Evolutionary conservation across 2,797 vertebrate genomes (phyloP).

Genomic region (Lycodopsis pacificus): DNA sequence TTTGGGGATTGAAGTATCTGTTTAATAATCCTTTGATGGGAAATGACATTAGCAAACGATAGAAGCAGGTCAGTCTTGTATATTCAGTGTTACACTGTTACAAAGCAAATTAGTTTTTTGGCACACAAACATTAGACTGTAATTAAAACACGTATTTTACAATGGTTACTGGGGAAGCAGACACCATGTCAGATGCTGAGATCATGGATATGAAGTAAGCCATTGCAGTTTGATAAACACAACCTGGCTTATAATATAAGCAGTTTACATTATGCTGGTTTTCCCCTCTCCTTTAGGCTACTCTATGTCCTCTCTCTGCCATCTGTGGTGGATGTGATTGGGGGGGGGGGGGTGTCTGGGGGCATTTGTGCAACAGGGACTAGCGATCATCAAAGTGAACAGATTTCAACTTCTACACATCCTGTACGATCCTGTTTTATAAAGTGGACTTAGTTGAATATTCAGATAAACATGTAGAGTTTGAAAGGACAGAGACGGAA

Average conservation of each 20-base stretch:
- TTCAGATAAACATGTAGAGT: neutral
- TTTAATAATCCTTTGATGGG: neutral
- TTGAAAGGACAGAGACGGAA: slow-evolving; percentile 5
- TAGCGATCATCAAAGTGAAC: slow-evolving; percentile 31
- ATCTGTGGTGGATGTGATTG: slow-evolving; percentile 31
- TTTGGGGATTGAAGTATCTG: neutral
- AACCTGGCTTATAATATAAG: too few relatives aligned
- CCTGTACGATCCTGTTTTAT: neutral
- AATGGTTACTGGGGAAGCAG: neutral
- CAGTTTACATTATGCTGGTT: slow-evolving; percentile 15
- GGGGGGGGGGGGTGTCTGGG: neutral
- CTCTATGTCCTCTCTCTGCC: slow-evolving; percentile 12
- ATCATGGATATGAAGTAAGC: neutral
- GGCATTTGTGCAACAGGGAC: slow-evolving; percentile 28
- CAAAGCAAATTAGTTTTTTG: neutral
- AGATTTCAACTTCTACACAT: slow-evolving; percentile 14
- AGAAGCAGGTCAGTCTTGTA: neutral
- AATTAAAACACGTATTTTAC: neutral
- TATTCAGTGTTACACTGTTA: neutral
- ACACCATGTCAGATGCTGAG: neutral
- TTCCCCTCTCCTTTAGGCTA: slow-evolving; percentile 24
- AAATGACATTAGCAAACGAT: neutral
- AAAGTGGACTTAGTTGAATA: neutral
- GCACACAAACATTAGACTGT: neutral
- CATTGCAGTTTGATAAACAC: neutral